phyloP scores from a whole-genome alignment of 2,888 invertebrate species.

The Sphecodes monilicornis region DNA sequence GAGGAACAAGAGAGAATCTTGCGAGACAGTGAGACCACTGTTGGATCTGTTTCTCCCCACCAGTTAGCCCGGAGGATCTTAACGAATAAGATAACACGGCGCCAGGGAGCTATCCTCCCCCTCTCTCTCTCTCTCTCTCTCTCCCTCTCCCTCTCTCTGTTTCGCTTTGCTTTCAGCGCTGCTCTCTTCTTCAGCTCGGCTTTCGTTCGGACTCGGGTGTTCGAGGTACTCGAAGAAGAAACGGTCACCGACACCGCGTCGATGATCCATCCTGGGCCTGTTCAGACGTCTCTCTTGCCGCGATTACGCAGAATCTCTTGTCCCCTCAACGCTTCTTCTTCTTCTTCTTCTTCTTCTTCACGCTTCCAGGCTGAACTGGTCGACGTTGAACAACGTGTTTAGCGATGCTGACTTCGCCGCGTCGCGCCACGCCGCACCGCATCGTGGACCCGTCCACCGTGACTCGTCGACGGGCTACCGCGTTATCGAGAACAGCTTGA shows the following conservation, averaged over 20 bases:
- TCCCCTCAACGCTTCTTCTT: slow-evolving; percentile 24
- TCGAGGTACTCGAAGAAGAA: slow-evolving; percentile 69
- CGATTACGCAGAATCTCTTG: slow-evolving; percentile 75
- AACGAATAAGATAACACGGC: slow-evolving; percentile 82
- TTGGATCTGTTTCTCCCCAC: slow-evolving; percentile 72
- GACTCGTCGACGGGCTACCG: slow-evolving; percentile 1
- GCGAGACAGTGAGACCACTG: slow-evolving; percentile 79
- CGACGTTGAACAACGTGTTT: slow-evolving; percentile 31
- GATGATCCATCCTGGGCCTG: slow-evolving; percentile 67
- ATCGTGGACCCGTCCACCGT: not conserved
- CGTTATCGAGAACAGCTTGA: slow-evolving; percentile 13
- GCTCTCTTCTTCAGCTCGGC: slow-evolving; percentile 6
- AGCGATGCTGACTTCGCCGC: slow-evolving; percentile 8
- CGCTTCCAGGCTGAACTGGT: slow-evolving; percentile 36
- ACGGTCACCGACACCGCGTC: slow-evolving; percentile 78
- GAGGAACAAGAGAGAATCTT: slow-evolving; percentile 58
- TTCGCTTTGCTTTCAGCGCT: not conserved
- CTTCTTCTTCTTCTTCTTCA: slow-evolving; percentile 48
- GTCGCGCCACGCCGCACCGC: not conserved
- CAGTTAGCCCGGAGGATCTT: slow-evolving; percentile 77
- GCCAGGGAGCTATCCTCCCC: slow-evolving; percentile 75
- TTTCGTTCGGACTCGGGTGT: slow-evolving; percentile 24
- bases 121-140: slow-evolving; percentile 25
- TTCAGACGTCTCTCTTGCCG: slow-evolving; percentile 47
- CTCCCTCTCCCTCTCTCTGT: slow-evolving; percentile 20